Evolutionary conservation across 2,797 vertebrate species (phyloP), one percentile per base, ranked within the genome.

Genomic region (Neosilurus mollespiculum): DNA sequence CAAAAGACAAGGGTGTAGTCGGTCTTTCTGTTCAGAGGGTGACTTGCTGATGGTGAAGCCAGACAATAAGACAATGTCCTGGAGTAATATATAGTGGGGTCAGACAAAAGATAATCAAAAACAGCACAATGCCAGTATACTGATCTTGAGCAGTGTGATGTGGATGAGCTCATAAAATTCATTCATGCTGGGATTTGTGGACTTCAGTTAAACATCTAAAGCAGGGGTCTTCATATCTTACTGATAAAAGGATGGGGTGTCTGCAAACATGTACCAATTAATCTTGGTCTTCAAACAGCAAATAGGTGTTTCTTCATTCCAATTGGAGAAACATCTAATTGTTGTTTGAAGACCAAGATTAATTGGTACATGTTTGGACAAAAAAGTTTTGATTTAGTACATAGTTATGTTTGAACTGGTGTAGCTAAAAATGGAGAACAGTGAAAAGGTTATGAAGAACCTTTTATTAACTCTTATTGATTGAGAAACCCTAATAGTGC

Each of bases 31-130:
- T 72, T 83, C 89, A 0, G 93, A 93, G 84, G 94, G 92, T 69
- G 94, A 94, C 84, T 91, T 92, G 30, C 84, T 88, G 77, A 94
- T 90, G 7, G 85, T 88, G 84, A 95, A 95, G 84, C 94, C 93
- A 56, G 91, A 87, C 77, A 89, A 85, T 82, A 87, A 78, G 62
- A 94, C 82, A 83, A 91, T 83, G 80, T 94, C 93, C 94, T 95
- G 88, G n/a, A 87, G 58, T 51, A 56, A 66, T 51, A 72, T 22
- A 26, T 16, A 80, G 43, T 78, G 37, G 87, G 53, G 53, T 53
- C 20, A 49, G 87, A 78, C 20, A 64, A 49, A 84, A 77, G 59
- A 73, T 51, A 16, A 69, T 76, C 77, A 66, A 30, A 43, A 82
- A 59, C 70, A 70, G 56, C 59, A 77, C 73, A 89, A 88, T 86